phyloP scores from a whole-genome alignment of 1,140 invertebrate genomes.

The Drosophila sp. region DNA sequence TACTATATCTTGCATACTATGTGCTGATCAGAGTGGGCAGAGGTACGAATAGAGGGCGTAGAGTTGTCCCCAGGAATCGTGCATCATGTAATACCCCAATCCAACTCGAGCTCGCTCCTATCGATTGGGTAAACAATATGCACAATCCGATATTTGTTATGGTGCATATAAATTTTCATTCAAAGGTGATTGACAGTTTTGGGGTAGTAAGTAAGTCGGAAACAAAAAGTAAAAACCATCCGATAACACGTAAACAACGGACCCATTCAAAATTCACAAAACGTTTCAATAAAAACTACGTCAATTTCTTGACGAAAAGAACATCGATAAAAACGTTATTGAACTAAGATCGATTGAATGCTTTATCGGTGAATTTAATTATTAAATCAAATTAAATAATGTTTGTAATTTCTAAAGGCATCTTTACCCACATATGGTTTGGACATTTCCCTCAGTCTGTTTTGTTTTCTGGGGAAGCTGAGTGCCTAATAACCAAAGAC shows the following conservation, averaged over 20 bases:
- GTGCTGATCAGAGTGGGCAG: conserved; percentile 26
- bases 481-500: no score
- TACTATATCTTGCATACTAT: conserved; percentile 32
- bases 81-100: conserved; percentile 44
- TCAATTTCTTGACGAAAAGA: background rate
- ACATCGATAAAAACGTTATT: background rate
- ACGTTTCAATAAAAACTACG: background rate
- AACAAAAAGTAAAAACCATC: background rate
- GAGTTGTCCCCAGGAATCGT: conserved; percentile 16
- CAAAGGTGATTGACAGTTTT: conserved; percentile 72
- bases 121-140: conserved; percentile 63
- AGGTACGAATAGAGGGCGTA: conserved; percentile 23
- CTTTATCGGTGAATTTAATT: no score
- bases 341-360: no score
- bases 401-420: no score
- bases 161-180: conserved; percentile 57
- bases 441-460: no score
- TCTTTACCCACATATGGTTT: no score
- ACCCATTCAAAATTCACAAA: background rate
- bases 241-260: conserved; percentile 22
- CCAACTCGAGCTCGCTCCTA: conserved; percentile 13
- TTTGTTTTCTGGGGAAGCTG: no score
- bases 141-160: conserved; percentile 20
- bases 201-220: conserved; percentile 63
- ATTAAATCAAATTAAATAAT: no score